Evolutionary conservation across 1,140 invertebrate species (phyloP), one percentile per base, ranked within the genome.

Genomic region (Samia ricini): DNA sequence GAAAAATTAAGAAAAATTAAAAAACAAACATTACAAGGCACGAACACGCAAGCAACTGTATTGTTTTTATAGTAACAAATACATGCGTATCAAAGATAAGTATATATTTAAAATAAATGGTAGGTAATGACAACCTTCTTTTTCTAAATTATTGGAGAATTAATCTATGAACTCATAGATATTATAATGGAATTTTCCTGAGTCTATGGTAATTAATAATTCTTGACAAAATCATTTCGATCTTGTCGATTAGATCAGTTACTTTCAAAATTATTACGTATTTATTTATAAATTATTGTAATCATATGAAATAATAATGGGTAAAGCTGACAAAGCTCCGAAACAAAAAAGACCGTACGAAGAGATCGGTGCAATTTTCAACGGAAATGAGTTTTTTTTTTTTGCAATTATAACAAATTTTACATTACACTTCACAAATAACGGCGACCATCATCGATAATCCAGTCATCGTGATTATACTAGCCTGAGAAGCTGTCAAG

Each of bases 281-380:
- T 42, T 42, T 12, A 26, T 26, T 42, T 42, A 42, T 42, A 8
- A 42, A 42, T 42, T 42, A 42, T 42, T 8, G 4, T 26, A 42
- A 42, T 12, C 33, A 42, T 12, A 42, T 1, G 8, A 12, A 15
- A 42, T 42, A 12, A 24, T 7, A 55, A 55, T 55, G 52, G 52
- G 52, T 6, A 55, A 55, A 24, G 21, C 21, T n/a, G 52, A 12
- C 12, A 22, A 55, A 6, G 52, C 21, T 24, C 1, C 52, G 4
- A 55, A 24, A 60, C 74, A 12, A 4, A 33, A 76, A 19, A 86
- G 78, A 64, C 86, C 86, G 0, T 89, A 83, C 29, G 86, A 89
- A 68, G 86, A 89, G 75, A 89, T 89, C 18, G 82, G 83, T 15
- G 84, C 84, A 23, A 81, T 85, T 57, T 89, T 89, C 66, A 89